These are phyloP conservation scores for Amblyjoppa proteus DNA, from an alignment of 2,888 invertebrate species.

Conservation along the genomic window DNA sequence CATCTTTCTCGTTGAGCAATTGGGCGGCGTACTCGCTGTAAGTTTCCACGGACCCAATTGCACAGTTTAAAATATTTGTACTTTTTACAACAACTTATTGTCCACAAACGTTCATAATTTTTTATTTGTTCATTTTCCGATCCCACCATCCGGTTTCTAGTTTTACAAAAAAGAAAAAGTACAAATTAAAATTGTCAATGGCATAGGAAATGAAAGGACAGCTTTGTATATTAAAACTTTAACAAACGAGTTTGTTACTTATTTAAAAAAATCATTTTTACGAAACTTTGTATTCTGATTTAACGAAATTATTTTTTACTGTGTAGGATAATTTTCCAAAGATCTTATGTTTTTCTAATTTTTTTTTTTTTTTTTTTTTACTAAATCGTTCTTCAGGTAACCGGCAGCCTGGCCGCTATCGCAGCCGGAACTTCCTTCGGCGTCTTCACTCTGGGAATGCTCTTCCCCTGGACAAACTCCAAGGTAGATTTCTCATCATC, in stretches of 20 bases:
- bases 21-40: conserved; percentile 93
- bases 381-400: conserved; percentile 85
- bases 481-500: conserved; percentile 85
- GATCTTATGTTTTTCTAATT: neutral
- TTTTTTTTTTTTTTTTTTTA: neutral
- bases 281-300: too few relatives aligned
- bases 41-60: conserved; percentile 70
- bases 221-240: too few relatives aligned
- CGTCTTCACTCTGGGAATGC: conserved; percentile 93
- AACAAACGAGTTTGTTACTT: too few relatives aligned
- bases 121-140: too few relatives aligned
- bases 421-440: conserved; percentile 94
- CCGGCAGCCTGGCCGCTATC: conserved; percentile 92
- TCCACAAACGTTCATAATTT: too few relatives aligned
- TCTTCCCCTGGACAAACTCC: conserved; percentile 92
- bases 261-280: too few relatives aligned
- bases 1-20: conserved; percentile 90
- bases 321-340: neutral
- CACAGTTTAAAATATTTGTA: too few relatives aligned
- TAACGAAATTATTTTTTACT: neutral
- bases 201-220: too few relatives aligned
- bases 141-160: too few relatives aligned
- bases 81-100: too few relatives aligned
- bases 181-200: too few relatives aligned
- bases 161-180: too few relatives aligned